Base-by-base conservation (phyloP, 1,140 invertebrate genomes). In the Meteorus sp. region DNA sequence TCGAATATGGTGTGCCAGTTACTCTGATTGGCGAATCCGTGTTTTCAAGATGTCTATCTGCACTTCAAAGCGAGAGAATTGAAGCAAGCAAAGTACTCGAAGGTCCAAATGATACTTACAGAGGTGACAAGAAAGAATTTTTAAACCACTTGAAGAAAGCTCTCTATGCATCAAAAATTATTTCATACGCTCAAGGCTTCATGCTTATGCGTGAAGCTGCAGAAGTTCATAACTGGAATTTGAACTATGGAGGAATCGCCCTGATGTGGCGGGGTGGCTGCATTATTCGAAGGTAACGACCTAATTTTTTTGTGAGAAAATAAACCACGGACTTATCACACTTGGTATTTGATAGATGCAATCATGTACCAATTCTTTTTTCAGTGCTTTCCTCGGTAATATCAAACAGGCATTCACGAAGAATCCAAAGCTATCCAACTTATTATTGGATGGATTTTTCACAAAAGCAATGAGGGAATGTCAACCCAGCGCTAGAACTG, bases 261-360 rank as follows among this genome's bases (percentile, higher is more conserved):
- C 81, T 99, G 0, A 99, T 99, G 97, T 99, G 98, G 98, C 85
- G 97, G 64, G 98, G 98, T 19, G 98, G 98, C 27, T 99, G 98
- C 75, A 99, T 99, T 72, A 99, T 99, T 72, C 86, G 96, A 73
- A 97, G 89, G 88, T 89, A 74, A 37, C n/a, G 20, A 13, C 25
- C n/a, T 52, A 7, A 52, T 59, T 27, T 56, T 22, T 13, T 39
- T 4, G 11, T 4, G 4, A 29, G 9, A 29, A 29, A 29, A 29
- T 29, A 5, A 29, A 29, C 27, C 9, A 29, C 27, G 4, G 9
- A 9, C 27, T 29, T 5, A 5, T 29, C 9, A 29, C 27, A 5
- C 4, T 5, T 5, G 4, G 9, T 4, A 9, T 29, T 23, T 25
- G 35, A 55, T 44, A 19, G 19, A 22, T 29, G 13, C 29, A 17